Conservation (phyloP, 2,113 vertebrate species). For the Illadopsis cleaveri region DNA sequence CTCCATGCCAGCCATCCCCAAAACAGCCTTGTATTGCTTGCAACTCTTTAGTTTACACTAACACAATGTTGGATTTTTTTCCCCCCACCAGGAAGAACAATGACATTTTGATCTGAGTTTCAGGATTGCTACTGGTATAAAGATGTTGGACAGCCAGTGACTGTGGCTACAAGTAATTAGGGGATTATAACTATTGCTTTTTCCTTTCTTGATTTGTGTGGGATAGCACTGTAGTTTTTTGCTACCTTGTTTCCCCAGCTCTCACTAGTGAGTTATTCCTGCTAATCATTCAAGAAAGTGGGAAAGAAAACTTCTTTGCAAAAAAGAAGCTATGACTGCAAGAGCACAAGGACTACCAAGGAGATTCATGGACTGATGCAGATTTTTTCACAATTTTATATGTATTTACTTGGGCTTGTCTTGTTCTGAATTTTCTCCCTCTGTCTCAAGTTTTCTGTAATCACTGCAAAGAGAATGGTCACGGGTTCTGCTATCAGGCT, state of each 20-base stretch:
- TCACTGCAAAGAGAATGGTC: neutral
- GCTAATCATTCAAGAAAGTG: neutral
- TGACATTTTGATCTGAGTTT: neutral
- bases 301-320: neutral
- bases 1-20: constrained; percentile 31
- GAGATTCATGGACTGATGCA: neutral
- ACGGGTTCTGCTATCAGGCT: neutral
- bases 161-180: neutral
- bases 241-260: neutral
- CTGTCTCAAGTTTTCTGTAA: neutral
- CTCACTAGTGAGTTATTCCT: neutral
- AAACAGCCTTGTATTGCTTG: constrained; percentile 35
- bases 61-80: neutral
- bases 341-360: neutral
- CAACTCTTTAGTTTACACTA: constrained; percentile 10
- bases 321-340: neutral
- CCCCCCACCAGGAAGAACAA: neutral
- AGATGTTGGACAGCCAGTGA: neutral
- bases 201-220: neutral
- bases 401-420: neutral
- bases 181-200: neutral
- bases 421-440: neutral
- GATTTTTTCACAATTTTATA: neutral
- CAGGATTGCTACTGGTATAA: neutral
- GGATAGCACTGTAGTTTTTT: neutral